Conservation (phyloP, 2,113 vertebrate genomes). For the Lepus timidus region DNA sequence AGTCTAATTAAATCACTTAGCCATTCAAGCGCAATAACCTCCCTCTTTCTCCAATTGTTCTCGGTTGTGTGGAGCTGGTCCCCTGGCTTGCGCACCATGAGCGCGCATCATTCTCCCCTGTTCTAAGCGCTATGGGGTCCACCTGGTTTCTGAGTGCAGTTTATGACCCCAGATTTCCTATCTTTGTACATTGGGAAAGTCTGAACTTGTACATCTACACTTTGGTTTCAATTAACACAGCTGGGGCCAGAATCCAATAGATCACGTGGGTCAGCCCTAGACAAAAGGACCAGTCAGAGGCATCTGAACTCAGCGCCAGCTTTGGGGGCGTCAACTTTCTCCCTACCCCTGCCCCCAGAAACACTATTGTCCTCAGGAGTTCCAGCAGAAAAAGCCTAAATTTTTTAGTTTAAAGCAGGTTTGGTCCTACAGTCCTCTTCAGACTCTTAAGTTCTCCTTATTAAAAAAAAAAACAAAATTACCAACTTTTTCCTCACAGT, state of each 20-base stretch:
- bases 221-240: not conserved
- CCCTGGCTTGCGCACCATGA: not conserved
- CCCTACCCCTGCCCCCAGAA: not conserved
- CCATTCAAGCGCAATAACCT: not conserved
- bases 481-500: not conserved
- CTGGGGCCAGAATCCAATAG: not conserved
- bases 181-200: not conserved
- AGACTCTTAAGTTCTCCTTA: slow-evolving; percentile 19
- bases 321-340: too few relatives aligned
- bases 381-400: not conserved
- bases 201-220: not conserved
- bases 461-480: not conserved
- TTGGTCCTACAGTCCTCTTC: not conserved
- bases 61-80: not conserved
- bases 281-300: not conserved
- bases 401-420: not conserved
- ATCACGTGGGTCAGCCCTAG: not conserved
- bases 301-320: too few relatives aligned
- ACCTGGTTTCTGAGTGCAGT: not conserved
- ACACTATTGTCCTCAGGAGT: not conserved
- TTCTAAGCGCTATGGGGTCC: rapidly evolving
- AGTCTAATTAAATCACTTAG: slow-evolving; percentile 13
- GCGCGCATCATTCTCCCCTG: not conserved
- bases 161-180: not conserved
- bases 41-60: not conserved